Evolutionary conservation across 30 jellyfish, hydroid and myxozoan genomes (phyloP), one percentile per base, ranked within the genome.

Genomic region (Clytia hemisphaerica): DNA sequence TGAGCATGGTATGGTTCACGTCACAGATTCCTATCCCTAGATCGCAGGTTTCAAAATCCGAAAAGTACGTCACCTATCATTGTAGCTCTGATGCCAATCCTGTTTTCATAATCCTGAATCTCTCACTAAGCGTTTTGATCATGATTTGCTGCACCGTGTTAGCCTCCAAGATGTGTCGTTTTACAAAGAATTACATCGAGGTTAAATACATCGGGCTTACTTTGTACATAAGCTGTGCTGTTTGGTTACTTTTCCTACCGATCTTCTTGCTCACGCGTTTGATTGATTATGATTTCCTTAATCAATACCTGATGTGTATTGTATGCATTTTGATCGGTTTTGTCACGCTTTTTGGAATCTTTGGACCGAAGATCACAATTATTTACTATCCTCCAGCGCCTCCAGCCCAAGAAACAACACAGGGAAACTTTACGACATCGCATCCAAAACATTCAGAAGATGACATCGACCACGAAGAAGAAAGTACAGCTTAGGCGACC

Each of bases 231-330:
- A 79, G 95, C 6, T 89, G 97, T 72, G 76, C 80, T 19, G 76
- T 76, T 44, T 88, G 97, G 97, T 83, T 94, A 6, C 60, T 80
- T 33, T 88, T 88, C 68, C 58, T 88, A 74, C 97, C 97, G n/a
- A 61, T 89, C 47, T 79, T 79, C 65, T 61, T 77, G 61, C 69
- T 79, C 4, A 46, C 80, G 10, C 61, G 28, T 6, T 75, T 36
- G 28, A 29, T 31, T 0, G 72, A 48, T 24, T 38, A 28, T 12
- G 38, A 44, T 4, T 67, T 72, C 65, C 36, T 57, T 40, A 35
- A 93, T 1, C 76, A 51, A 15, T 76, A 72, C 25, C 31, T 80
- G 22, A 46, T 88, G 45, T 60, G 92, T 53, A 68, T 57, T 15
- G 36, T 88, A 0, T 58, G 83, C 44, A 54, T 75, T 15, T 35